These are phyloP conservation scores for Pristionchus japonicus DNA, from an alignment of 2,888 invertebrate genomes.

Conservation along the genomic window DNA sequence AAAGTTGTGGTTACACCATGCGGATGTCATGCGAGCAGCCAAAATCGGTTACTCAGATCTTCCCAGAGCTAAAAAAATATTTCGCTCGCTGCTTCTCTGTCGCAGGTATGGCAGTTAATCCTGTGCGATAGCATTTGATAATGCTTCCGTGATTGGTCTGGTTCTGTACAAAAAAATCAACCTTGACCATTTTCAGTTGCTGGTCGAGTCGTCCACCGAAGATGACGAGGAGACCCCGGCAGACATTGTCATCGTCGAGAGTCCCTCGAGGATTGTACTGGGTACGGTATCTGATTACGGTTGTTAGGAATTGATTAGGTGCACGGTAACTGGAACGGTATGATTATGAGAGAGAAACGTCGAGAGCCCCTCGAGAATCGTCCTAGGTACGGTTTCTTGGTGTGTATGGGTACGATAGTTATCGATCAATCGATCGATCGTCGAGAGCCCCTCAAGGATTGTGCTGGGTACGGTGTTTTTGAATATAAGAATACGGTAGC, in stretches of 20 bases:
- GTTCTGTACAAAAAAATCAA: too few relatives aligned
- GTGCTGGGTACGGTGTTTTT: constrained; percentile 10
- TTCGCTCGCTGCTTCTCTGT: too few relatives aligned
- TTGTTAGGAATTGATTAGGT: not conserved
- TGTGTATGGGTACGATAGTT: not conserved
- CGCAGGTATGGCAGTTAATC: too few relatives aligned
- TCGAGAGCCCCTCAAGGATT: constrained; percentile 14
- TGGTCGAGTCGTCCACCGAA: not conserved
- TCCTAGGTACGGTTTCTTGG: constrained; percentile 6
- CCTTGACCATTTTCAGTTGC: not conserved
- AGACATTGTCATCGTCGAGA: constrained; percentile 4
- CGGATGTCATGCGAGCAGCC: too few relatives aligned
- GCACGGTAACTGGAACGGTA: too few relatives aligned
- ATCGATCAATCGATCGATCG: not conserved
- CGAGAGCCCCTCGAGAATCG: constrained; percentile 21
- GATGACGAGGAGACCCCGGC: not conserved
- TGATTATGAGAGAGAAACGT: too few relatives aligned
- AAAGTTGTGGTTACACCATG: too few relatives aligned
- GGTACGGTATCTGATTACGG: not conserved
- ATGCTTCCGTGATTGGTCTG: too few relatives aligned
- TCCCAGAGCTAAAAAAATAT: too few relatives aligned
- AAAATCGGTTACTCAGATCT: too few relatives aligned
- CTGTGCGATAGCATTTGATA: too few relatives aligned
- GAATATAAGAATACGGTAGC: too few relatives aligned
- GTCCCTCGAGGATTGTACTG: constrained; percentile 27